Evolutionary conservation across 2,888 invertebrate species (phyloP).

Genomic region (Caenorhabditis imperialis): DNA sequence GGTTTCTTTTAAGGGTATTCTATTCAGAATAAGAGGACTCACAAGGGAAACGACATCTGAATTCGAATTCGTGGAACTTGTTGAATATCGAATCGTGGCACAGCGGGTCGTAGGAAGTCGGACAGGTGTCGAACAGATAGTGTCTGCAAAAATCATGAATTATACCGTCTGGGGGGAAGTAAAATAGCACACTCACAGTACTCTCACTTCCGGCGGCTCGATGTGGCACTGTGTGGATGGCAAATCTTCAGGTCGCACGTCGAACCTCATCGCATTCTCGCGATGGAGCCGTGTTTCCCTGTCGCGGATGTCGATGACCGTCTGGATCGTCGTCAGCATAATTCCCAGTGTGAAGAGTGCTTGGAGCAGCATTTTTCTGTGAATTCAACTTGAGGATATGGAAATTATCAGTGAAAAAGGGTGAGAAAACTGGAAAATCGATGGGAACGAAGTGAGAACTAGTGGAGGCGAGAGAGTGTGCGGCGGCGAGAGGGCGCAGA

Average conservation of each 20-base stretch:
- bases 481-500: too few species aligned
- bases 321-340: slow-evolving; percentile 20
- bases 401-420: too few species aligned
- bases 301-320: slow-evolving; percentile 10
- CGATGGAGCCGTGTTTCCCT: background rate
- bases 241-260: slow-evolving; percentile 13
- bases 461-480: too few species aligned
- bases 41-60: slow-evolving; percentile 30
- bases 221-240: background rate
- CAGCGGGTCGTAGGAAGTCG: slow-evolving; percentile 17
- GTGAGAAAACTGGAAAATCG: too few species aligned
- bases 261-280: background rate
- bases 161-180: too few species aligned
- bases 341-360: background rate
- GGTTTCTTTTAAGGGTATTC: background rate
- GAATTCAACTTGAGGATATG: background rate
- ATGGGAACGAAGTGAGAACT: too few species aligned
- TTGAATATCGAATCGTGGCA: slow-evolving; percentile 42
- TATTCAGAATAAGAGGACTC: background rate
- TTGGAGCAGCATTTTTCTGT: slow-evolving; percentile 23
- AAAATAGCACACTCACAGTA: too few species aligned
- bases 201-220: background rate
- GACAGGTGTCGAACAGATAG: slow-evolving; percentile 28
- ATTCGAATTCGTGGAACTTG: slow-evolving; percentile 31
- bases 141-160: slow-evolving; percentile 16